A percentile compares a stretch with the other conserved stretches of the same genome.
These are phyloP conservation scores for Ibycter americanus DNA, from an alignment of 2,797 vertebrate genomes.

Conservation along the genomic window DNA sequence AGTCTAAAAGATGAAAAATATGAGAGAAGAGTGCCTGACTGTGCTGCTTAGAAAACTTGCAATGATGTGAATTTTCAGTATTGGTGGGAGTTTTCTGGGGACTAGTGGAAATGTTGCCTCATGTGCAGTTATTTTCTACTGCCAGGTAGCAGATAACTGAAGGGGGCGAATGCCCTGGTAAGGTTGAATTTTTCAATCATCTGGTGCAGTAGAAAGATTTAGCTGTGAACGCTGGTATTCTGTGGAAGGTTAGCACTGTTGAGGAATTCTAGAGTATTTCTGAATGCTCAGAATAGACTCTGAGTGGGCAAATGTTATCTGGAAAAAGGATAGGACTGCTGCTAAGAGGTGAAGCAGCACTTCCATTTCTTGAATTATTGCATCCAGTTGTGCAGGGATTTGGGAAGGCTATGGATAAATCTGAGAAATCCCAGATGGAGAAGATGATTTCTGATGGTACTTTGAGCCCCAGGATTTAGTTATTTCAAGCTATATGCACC, in stretches of 20 bases:
- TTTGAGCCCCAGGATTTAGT: background rate
- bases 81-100: background rate
- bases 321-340: background rate
- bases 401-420: background rate
- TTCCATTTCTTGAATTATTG: background rate
- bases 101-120: background rate
- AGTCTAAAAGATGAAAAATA: background rate
- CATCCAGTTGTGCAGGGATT: background rate
- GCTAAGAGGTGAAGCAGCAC: background rate
- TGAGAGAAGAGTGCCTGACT: background rate
- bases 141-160: background rate
- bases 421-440: background rate
- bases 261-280: background rate
- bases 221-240: background rate
- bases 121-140: background rate
- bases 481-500: background rate
- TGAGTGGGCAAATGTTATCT: background rate
- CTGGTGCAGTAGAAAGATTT: background rate
- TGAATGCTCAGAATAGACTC: background rate
- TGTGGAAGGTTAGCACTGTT: background rate
- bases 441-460: background rate
- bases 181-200: background rate
- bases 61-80: background rate
- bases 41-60: background rate
- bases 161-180: background rate